These are phyloP conservation scores for Neuroscelio doddi DNA, from an alignment of 2,888 invertebrate genomes.

Conservation along the genomic window DNA sequence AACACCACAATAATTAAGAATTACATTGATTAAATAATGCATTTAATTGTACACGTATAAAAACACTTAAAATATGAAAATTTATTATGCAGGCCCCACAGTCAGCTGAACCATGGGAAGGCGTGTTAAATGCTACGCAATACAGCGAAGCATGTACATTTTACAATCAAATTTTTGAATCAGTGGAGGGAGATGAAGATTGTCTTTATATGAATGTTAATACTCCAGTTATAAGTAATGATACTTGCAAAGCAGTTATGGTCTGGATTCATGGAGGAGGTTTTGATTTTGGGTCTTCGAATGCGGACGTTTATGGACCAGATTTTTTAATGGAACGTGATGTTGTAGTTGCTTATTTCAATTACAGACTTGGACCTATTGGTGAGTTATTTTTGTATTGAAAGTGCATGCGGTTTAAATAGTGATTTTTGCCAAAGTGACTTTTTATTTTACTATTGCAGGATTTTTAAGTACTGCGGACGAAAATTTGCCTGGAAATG, in stretches of 20 bases:
- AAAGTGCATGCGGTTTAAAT: too few species aligned
- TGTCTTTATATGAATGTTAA: slow-evolving; percentile 64
- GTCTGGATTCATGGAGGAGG: slow-evolving; percentile 61
- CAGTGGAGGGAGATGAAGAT: slow-evolving; percentile 59
- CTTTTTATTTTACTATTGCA: too few species aligned
- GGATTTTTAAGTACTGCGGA: slow-evolving; percentile 63
- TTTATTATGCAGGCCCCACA: slow-evolving; percentile 43
- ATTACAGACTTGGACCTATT: slow-evolving; percentile 59
- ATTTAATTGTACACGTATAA: neutral
- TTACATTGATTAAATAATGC: too few species aligned
- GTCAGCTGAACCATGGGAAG: slow-evolving; percentile 61
- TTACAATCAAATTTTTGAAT: slow-evolving; percentile 55
- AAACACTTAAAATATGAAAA: neutral
- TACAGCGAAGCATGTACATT: slow-evolving; percentile 58
- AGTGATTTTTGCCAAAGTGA: too few species aligned
- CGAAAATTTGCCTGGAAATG: slow-evolving; percentile 60
- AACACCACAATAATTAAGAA: too few species aligned
- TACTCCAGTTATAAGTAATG: slow-evolving; percentile 55
- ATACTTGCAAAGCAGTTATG: slow-evolving; percentile 61
- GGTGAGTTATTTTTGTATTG: slow-evolving; percentile 48
- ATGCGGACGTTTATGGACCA: slow-evolving; percentile 55
- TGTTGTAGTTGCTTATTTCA: slow-evolving; percentile 62
- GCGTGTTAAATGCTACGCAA: slow-evolving; percentile 61
- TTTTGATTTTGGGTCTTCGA: slow-evolving; percentile 55
- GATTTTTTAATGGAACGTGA: slow-evolving; percentile 62